Base-by-base conservation (phyloP, 2,888 invertebrate species). In the Volucella inanis region DNA sequence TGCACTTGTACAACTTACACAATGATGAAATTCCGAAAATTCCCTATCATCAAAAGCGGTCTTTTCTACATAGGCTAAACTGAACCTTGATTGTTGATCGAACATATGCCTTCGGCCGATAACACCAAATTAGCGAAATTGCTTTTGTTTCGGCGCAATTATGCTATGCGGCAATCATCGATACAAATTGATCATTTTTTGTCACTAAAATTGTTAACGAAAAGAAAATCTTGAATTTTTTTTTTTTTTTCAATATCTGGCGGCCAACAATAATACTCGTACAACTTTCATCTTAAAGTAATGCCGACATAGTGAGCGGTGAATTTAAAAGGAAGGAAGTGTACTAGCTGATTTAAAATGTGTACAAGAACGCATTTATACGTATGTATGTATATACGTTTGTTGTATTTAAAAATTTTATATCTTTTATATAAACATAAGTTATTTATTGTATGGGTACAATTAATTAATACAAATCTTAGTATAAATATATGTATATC, bases 161-260 rank as follows among this genome's bases (percentile, higher is more conserved):
- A 85, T 77, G 72, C 65, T 77, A 76, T 61, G 76, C 62, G 76
- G 81, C 85, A 85, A 81, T 85, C 85, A 67, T 65, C 85, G 52
- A 85, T 85, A 85, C 85, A 85, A 85, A 81, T 85, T 85, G 85
- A 85, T 81, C 85, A 81, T 67, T 85, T 85, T 71, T 76, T 65
- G 39, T 15, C 43, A 38, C 39, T 64, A 72, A 75, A 81, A 64
- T 67, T 61, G 31, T n/a, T 76, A 57, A 71, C 64, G 72, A 85
- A 71, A 65, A 70, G 54, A 76, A 79, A 85, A 85, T 85, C 76
- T 64, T 85, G 65, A 71, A 85, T 72, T 81, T 62, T 14, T 18
- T 15, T 65, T 65, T 80, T 76, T 68, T 72, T 57, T 57, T 6
- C 2, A 10, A 61, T 43, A 64, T 55, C 41, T 41, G 54, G 38